Percentiles rank a stretch among this genome's conserved stretches.
phyloP scores from a whole-genome alignment of 2,888 invertebrate genomes.

The Pammene fasciana region DNA sequence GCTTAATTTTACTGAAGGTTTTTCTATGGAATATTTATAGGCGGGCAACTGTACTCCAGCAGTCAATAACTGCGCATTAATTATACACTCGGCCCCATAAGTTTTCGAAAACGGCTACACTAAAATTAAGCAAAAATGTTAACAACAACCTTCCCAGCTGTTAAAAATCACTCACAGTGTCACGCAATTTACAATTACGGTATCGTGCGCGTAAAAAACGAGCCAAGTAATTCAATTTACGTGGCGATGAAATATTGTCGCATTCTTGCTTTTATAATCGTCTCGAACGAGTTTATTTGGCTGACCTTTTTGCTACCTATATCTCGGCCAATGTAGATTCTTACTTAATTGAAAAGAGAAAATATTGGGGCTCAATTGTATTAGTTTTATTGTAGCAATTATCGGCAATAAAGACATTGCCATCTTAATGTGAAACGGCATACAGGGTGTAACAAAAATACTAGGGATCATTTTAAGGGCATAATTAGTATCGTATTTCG shows the following conservation, averaged over 20 bases:
- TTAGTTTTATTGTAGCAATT: background rate
- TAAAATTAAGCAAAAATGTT: slow-evolving; percentile 24
- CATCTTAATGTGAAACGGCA: background rate
- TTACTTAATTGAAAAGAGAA: slow-evolving; percentile 25
- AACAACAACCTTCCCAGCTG: slow-evolving; percentile 19
- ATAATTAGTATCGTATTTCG: too few relatives aligned
- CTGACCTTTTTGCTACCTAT: slow-evolving; percentile 25
- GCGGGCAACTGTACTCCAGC: background rate
- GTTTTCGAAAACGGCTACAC: slow-evolving; percentile 15
- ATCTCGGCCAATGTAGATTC: background rate
- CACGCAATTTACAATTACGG: slow-evolving; percentile 28
- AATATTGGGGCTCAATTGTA: background rate
- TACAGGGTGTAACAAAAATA: too few relatives aligned
- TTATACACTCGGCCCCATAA: slow-evolving; percentile 11
- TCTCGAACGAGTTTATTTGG: slow-evolving; percentile 25
- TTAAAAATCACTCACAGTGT: slow-evolving; percentile 26
- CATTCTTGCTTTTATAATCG: slow-evolving; percentile 26
- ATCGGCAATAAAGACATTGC: background rate
- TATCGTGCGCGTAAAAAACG: slow-evolving; percentile 17
- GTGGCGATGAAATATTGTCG: slow-evolving; percentile 18
- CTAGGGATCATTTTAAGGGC: too few relatives aligned
- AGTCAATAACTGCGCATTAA: slow-evolving; percentile 8
- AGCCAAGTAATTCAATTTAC: slow-evolving; percentile 28
- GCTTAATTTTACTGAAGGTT: background rate
- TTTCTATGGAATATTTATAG: background rate